These are phyloP conservation scores for Antheraea mylitta DNA, from an alignment of 1,140 invertebrate species.

Conservation along the genomic window DNA sequence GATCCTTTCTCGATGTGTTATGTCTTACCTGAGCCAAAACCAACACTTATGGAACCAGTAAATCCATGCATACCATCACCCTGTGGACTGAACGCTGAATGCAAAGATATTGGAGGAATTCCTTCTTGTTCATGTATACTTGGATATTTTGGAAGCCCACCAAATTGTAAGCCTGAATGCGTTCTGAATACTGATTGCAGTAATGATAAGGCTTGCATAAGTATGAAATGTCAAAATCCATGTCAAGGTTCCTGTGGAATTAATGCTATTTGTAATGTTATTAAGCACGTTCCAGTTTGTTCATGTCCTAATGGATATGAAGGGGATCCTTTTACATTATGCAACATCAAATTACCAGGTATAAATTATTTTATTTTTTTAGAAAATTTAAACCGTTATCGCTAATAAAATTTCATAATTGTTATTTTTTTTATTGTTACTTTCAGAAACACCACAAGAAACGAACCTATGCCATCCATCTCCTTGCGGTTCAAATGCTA, in stretches of 20 bases:
- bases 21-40: slow-evolving; percentile 46
- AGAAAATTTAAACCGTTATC: neutral
- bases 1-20: slow-evolving; percentile 85
- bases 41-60: slow-evolving; percentile 32
- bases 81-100: slow-evolving; percentile 91
- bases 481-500: slow-evolving; percentile 83
- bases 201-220: slow-evolving; percentile 88
- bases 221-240: slow-evolving; percentile 90
- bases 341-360: slow-evolving; percentile 79
- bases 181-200: slow-evolving; percentile 89
- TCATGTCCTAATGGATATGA: slow-evolving; percentile 84
- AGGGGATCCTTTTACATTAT: slow-evolving; percentile 87
- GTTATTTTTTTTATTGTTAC: neutral
- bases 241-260: slow-evolving; percentile 91
- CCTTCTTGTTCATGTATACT: slow-evolving; percentile 87
- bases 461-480: slow-evolving; percentile 82
- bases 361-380: slow-evolving; percentile 13
- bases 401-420: neutral
- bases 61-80: slow-evolving; percentile 89
- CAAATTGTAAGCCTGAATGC: slow-evolving; percentile 89
- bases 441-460: slow-evolving; percentile 63
- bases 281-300: slow-evolving; percentile 89
- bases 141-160: slow-evolving; percentile 85
- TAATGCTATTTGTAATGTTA: slow-evolving; percentile 88
- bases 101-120: slow-evolving; percentile 86